Evolutionary conservation across 2,113 vertebrate genomes (phyloP).

Genomic region (Bubo scandiacus): DNA sequence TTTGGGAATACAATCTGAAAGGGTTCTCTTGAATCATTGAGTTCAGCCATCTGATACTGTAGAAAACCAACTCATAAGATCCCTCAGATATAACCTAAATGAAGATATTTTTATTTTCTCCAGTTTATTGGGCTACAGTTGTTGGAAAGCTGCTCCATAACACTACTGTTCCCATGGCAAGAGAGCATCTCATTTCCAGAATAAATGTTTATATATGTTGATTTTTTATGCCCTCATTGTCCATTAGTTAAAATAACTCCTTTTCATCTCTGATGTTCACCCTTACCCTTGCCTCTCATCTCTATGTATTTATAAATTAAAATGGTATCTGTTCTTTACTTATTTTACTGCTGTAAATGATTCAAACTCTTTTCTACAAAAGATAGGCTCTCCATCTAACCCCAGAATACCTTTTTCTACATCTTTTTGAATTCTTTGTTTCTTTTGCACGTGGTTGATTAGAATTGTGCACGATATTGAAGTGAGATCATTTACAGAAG

Average conservation of each 20-base stretch:
- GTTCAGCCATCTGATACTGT: neutral
- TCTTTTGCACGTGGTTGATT: neutral
- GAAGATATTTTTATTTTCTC: slow-evolving; percentile 11
- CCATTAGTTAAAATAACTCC: neutral
- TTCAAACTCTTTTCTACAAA: neutral
- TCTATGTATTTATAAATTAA: neutral
- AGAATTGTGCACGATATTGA: neutral
- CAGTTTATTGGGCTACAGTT: neutral
- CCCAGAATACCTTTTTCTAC: neutral
- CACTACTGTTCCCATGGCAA: slow-evolving; percentile 21
- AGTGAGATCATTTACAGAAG: neutral
- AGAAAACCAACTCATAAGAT: neutral
- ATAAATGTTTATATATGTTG: slow-evolving; percentile 19
- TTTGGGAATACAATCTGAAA: neutral
- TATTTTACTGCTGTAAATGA: neutral
- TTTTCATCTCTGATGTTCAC: neutral
- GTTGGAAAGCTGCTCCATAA: slow-evolving; percentile 3
- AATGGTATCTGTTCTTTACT: neutral
- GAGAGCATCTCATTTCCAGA: neutral
- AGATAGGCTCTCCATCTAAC: neutral
- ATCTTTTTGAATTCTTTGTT: neutral
- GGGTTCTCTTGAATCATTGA: neutral
- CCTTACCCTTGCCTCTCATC: neutral
- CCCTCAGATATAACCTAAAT: neutral
- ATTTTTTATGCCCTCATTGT: neutral